Evolutionary conservation across 2,113 vertebrate genomes (phyloP).

Genomic region (Echinops telfairi): DNA sequence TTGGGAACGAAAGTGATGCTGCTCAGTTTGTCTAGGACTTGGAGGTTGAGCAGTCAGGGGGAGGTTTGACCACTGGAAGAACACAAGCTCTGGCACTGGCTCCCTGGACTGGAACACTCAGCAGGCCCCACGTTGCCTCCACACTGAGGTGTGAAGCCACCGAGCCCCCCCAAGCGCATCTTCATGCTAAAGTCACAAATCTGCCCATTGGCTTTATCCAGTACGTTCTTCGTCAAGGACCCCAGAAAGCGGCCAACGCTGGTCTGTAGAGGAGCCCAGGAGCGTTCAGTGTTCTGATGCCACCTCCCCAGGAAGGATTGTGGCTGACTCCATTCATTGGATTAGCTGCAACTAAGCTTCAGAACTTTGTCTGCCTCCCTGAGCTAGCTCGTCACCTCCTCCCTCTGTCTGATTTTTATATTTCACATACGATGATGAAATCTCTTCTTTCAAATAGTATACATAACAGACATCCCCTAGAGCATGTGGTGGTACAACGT

Average conservation of each 20-base stretch:
- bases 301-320: not conserved
- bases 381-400: not conserved
- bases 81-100: not conserved
- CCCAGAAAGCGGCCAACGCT: not conserved
- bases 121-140: not conserved
- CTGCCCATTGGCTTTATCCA: not conserved
- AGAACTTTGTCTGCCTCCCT: not conserved
- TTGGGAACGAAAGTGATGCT: slow-evolving; percentile 19
- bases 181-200: not conserved
- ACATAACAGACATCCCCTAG: not conserved
- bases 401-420: not conserved
- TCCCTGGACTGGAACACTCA: not conserved
- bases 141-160: not conserved
- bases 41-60: not conserved
- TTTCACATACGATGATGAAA: not conserved
- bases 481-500: not conserved
- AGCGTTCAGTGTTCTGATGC: not conserved
- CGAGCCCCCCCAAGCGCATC: not conserved
- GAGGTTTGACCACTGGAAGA: not conserved
- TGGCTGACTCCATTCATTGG: not conserved
- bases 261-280: not conserved
- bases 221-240: not conserved
- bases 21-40: not conserved
- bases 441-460: not conserved
- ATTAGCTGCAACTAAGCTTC: not conserved